Conservation (phyloP, 1,140 invertebrate species). For the Camponotus floridanus region DNA sequence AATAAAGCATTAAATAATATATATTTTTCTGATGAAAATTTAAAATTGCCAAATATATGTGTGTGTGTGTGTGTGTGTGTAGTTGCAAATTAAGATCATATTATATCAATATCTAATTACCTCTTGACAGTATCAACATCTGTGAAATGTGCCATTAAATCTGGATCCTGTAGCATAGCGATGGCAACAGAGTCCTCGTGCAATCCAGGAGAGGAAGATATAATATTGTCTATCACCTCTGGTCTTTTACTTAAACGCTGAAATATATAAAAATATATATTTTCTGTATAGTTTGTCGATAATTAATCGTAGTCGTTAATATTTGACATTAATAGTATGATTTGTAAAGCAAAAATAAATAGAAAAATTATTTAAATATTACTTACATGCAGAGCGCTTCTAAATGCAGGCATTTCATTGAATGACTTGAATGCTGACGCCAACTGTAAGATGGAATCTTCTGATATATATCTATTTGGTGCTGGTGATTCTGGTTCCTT, state of each 20-base stretch:
- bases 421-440: constrained; percentile 85
- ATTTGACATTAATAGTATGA: constrained; percentile 28
- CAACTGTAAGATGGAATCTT: constrained; percentile 84
- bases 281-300: background rate
- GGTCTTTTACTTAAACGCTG: constrained; percentile 86
- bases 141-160: constrained; percentile 86
- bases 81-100: background rate
- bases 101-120: constrained; percentile 78
- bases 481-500: constrained; percentile 77
- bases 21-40: background rate
- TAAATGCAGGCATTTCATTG: constrained; percentile 83
- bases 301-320: too few relatives aligned
- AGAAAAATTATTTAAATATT: constrained; percentile 16
- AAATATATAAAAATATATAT: constrained; percentile 62
- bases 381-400: constrained; percentile 85
- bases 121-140: constrained; percentile 85
- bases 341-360: background rate
- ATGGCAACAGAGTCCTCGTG: constrained; percentile 87
- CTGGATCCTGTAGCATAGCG: constrained; percentile 87
- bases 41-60: constrained; percentile 3
- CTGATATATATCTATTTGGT: constrained; percentile 79
- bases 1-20: background rate
- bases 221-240: constrained; percentile 87
- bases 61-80: too few relatives aligned
- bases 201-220: constrained; percentile 85